Evolutionary conservation across 2,888 invertebrate genomes (phyloP).

Genomic region (Drosophila prostipennis): DNA sequence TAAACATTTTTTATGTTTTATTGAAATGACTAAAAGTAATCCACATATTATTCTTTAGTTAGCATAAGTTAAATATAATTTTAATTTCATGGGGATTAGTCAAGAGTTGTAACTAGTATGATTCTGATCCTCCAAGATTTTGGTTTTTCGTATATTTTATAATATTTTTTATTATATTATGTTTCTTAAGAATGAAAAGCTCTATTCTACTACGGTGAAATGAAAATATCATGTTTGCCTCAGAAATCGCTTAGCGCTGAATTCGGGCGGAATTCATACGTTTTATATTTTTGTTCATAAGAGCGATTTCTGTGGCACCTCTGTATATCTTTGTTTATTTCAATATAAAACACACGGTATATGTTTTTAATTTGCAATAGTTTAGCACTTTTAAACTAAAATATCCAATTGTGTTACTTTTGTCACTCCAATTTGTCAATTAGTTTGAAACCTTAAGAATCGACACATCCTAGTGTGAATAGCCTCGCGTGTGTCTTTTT

Average conservation of each 20-base stretch:
- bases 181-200: neutral
- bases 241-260: too few relatives aligned
- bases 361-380: neutral
- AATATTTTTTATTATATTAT: neutral
- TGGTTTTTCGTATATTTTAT: neutral
- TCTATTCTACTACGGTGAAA: neutral
- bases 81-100: neutral
- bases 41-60: neutral
- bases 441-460: neutral
- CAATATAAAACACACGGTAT: neutral
- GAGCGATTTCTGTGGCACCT: too few relatives aligned
- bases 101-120: neutral
- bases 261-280: too few relatives aligned
- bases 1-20: neutral
- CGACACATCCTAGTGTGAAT: constrained; percentile 4
- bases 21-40: neutral
- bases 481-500: constrained; percentile 18
- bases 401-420: neutral
- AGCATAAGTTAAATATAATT: neutral
- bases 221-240: too few relatives aligned
- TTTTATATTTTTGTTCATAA: too few relatives aligned
- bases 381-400: neutral
- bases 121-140: neutral
- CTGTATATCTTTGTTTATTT: neutral
- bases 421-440: neutral